Evolutionary conservation across 2,113 vertebrate species (phyloP), one percentile per base, ranked within the genome.

Genomic region (Machaerirhynchus nigripectus): DNA sequence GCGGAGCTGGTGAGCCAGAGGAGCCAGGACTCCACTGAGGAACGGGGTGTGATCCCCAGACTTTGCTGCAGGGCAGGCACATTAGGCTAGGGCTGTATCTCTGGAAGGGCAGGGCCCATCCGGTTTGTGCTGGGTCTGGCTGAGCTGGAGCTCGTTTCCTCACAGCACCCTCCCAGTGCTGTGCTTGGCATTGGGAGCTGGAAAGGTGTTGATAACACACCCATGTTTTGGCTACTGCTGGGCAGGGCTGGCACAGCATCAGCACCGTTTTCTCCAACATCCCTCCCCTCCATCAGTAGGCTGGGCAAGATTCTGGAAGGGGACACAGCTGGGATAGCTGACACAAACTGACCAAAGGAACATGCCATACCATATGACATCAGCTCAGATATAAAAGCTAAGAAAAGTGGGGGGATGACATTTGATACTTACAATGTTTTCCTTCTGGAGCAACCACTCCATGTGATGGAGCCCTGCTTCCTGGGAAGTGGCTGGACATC

Each of bases 71-170:
- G 39, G 18, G 3, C 9, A 3, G 27, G 30, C 4, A 5, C 22
- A 5, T 22, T 33, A 7, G 4, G 0, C 17, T 26, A 11, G 31
- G 63, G 17, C 23, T 40, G 2, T 21, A 5, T 12, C 15, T 15
- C 44, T 64, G 39, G 22, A 60, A 69, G 9, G 53, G 17, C 0
- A 0, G 52, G 33, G 10, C 46, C n/a, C 40, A 17, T 44, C 11
- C 57, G 57, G 6, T 18, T 12, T 44, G 44, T 46, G 33, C 2
- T 68, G 78, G 46, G 9, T 30, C 39, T 60, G 87, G 46, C 61
- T 68, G 70, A 47, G 14, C 40, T 53, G 46, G 30, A 52, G 60
- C n/a, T 82, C 0, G 0, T 60, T 60, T 17, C 46, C 78, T 71
- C 44, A 5, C 44, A 57, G 52, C 59, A 44, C 15, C 42, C 12